Evolutionary conservation across 2,113 vertebrate genomes (phyloP).

Genomic region (Strix aluco): DNA sequence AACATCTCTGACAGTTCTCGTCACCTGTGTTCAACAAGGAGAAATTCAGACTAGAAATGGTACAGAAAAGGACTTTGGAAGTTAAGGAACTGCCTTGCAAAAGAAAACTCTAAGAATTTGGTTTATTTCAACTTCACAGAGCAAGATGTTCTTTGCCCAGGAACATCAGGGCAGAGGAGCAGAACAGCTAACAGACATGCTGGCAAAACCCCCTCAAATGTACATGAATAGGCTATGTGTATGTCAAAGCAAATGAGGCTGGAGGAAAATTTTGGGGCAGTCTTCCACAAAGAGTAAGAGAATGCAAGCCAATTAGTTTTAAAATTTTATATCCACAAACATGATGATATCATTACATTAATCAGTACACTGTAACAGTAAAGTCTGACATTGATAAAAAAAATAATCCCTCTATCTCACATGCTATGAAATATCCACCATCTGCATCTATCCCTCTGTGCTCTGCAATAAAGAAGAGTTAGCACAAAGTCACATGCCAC

Average conservation of each 20-base stretch:
- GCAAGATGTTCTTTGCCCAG: not conserved
- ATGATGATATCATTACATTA: accelerated
- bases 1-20: accelerated
- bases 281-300: not conserved
- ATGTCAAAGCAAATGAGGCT: not conserved
- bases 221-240: accelerated
- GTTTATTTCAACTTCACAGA: not conserved
- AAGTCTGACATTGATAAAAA: not conserved
- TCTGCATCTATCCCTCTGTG: not conserved
- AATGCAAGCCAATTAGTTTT: not conserved
- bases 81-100: not conserved
- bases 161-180: not conserved
- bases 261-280: not conserved
- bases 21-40: not conserved
- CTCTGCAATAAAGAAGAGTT: not conserved
- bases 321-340: not conserved
- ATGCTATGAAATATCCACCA: not conserved
- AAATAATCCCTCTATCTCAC: not conserved
- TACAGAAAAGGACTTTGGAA: not conserved
- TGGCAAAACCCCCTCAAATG: not conserved
- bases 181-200: not conserved
- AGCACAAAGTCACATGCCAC: not conserved
- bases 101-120: not conserved
- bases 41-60: not conserved
- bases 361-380: not conserved